A percentile compares a stretch with the other conserved stretches of the same genome.
These are phyloP conservation scores for Ondatra zibethicus DNA, from an alignment of 2,113 vertebrate species.

Conservation along the genomic window DNA sequence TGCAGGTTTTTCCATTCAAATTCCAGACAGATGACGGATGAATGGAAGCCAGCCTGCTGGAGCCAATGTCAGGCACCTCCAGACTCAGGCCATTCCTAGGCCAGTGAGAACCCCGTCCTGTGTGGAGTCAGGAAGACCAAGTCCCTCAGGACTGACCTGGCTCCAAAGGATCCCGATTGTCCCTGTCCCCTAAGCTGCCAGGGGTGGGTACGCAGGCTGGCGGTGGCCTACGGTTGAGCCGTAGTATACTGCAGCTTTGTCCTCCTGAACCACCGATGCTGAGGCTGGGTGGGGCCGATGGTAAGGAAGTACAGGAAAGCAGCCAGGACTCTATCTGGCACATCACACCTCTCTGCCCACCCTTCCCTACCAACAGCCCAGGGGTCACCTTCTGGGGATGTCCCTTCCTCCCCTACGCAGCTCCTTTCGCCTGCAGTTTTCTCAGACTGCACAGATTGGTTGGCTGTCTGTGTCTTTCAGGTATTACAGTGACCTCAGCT, in stretches of 20 bases:
- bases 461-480: background rate
- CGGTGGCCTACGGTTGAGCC: background rate
- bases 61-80: background rate
- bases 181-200: background rate
- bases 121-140: background rate
- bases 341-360: background rate
- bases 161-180: background rate
- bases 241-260: background rate
- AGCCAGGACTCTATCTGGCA: background rate
- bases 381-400: background rate
- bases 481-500: background rate
- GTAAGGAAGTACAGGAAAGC: background rate
- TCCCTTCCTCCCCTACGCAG: background rate
- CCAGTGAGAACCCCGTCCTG: background rate
- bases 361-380: background rate
- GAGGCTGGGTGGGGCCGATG: background rate
- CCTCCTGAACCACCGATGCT: rapidly evolving
- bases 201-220: background rate
- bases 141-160: background rate
- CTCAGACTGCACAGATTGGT: background rate
- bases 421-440: background rate
- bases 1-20: background rate
- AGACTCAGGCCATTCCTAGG: background rate
- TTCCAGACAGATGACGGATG: conserved; percentile 2
- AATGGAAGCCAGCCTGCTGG: background rate